Evolutionary conservation across 2,113 vertebrate genomes (phyloP).

Genomic region (Dipodomys merriami): DNA sequence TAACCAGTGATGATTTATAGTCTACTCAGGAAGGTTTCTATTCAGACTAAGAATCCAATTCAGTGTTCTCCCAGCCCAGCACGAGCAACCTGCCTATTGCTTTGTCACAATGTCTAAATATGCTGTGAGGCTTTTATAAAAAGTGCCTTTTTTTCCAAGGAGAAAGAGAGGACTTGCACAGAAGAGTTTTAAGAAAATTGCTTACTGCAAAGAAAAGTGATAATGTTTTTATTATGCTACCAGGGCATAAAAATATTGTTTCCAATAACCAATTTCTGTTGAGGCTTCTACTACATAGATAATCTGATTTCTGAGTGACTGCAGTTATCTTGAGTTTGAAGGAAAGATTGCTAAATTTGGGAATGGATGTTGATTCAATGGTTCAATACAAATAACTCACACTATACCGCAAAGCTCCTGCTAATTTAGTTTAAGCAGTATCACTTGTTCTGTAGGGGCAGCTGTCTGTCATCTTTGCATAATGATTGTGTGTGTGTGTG

Average conservation of each 20-base stretch:
- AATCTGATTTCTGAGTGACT: not conserved
- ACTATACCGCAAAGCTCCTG: not conserved
- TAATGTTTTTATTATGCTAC: conserved; percentile 39
- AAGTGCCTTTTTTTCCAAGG: not conserved
- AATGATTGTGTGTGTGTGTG: not conserved
- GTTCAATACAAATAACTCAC: not conserved
- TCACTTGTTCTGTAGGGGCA: not conserved
- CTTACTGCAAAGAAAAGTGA: conserved; percentile 50
- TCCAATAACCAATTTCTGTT: not conserved
- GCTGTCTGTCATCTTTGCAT: not conserved
- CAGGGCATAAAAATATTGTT: conserved; percentile 1
- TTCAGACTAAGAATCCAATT: not conserved
- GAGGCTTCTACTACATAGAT: not conserved
- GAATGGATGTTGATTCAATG: not conserved
- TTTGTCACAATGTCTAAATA: conserved; percentile 50
- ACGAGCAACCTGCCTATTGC: not conserved
- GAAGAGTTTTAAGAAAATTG: conserved; percentile 50
- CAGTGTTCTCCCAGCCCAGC: not conserved
- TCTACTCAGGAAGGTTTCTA: not conserved
- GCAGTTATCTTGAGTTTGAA: not conserved
- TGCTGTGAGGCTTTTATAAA: conserved; percentile 13
- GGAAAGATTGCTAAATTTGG: not conserved
- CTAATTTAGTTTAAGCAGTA: not conserved
- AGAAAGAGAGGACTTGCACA: conserved; percentile 17
- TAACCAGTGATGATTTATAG: not conserved